Evolutionary conservation across 2,797 vertebrate genomes (phyloP).

Genomic region (Sebastes kiyomatsui): DNA sequence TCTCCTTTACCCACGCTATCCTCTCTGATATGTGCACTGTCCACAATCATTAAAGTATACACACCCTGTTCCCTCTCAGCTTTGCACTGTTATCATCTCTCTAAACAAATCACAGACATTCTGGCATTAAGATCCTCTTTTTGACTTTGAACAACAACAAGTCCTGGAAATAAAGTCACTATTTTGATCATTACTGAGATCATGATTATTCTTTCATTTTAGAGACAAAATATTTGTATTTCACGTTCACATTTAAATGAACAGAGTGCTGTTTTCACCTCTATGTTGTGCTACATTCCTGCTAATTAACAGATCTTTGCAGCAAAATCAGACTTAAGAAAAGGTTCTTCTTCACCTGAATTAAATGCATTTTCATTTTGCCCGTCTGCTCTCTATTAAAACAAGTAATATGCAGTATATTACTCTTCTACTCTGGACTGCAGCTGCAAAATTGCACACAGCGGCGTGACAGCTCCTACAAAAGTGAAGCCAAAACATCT

Average conservation of each 20-base stretch:
- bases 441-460: fast-evolving
- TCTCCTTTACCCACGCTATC: not conserved
- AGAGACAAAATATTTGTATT: not conserved
- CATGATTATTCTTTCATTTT: not conserved
- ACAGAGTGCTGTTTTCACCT: not conserved
- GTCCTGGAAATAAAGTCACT: not conserved
- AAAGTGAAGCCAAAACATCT: too few species aligned
- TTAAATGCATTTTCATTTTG: not conserved
- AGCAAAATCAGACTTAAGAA: not conserved
- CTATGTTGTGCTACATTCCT: not conserved
- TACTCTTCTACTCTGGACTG: too few species aligned
- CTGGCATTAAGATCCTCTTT: not conserved
- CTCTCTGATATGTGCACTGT: not conserved
- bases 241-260: not conserved
- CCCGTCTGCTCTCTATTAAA: not conserved
- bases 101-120: not conserved
- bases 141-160: not conserved
- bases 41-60: not conserved
- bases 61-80: not conserved
- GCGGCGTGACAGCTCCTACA: too few species aligned
- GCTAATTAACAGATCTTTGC: not conserved
- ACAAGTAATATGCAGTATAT: not conserved
- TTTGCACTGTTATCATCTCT: not conserved
- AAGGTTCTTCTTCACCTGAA: not conserved
- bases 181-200: not conserved